Conservation (phyloP, 2,888 invertebrate genomes). For the Oeneis ivallda region DNA sequence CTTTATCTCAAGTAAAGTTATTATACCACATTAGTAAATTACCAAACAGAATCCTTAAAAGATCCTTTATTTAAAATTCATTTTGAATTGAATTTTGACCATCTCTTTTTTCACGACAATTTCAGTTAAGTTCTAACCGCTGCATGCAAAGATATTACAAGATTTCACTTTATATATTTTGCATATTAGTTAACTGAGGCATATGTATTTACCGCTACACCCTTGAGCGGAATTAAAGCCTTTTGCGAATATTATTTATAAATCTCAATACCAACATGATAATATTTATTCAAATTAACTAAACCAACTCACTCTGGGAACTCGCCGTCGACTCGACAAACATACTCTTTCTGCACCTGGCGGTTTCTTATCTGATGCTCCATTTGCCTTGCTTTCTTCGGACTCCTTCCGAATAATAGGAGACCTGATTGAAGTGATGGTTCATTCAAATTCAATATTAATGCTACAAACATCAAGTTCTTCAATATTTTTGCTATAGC, state of each 20-base stretch:
- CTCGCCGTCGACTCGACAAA: slow-evolving; percentile 96
- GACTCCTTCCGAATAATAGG: slow-evolving; percentile 95
- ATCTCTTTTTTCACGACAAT: no score
- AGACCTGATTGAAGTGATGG: slow-evolving; percentile 76
- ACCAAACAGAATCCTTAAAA: no score
- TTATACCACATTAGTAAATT: no score
- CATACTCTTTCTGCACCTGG: slow-evolving; percentile 96
- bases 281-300: slow-evolving; percentile 36
- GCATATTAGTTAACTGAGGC: background rate
- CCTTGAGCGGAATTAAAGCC: background rate
- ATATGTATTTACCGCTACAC: background rate
- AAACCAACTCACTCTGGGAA: slow-evolving; percentile 91
- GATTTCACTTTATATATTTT: background rate
- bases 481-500: background rate
- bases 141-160: no score
- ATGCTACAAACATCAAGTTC: background rate
- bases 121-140: no score
- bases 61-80: no score
- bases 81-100: no score
- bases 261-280: slow-evolving; percentile 21
- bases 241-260: no score
- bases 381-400: slow-evolving; percentile 96
- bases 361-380: slow-evolving; percentile 96
- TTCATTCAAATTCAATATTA: background rate
- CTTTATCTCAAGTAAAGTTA: background rate